Percentiles rank a stretch among this genome's conserved stretches.
phyloP scores from a whole-genome alignment of 2,113 vertebrate species.

The Protobothrops mucrosquamatus region DNA sequence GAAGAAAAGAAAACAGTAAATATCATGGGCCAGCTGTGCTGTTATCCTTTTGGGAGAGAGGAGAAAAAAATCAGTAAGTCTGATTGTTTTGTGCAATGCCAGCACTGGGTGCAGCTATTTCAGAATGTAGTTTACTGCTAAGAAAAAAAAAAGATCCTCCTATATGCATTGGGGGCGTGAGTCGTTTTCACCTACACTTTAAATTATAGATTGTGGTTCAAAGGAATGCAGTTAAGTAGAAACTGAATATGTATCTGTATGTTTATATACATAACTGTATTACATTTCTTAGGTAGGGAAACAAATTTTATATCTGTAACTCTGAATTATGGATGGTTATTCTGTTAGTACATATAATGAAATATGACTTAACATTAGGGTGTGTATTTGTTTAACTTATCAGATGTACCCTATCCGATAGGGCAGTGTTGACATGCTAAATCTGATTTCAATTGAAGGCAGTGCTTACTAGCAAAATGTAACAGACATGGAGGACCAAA shows the following conservation, averaged over 20 bases:
- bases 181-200: background rate
- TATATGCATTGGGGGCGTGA: background rate
- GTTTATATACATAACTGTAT: background rate
- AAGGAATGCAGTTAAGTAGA: constrained; percentile 22
- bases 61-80: constrained; percentile 94
- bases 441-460: constrained; percentile 16
- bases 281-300: constrained; percentile 1
- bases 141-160: background rate
- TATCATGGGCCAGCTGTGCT: constrained; percentile 96
- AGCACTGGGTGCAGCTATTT: constrained; percentile 22
- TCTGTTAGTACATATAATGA: constrained; percentile 26
- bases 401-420: background rate
- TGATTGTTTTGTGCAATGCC: constrained; percentile 6
- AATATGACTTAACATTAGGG: constrained; percentile 40
- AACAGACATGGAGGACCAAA: constrained; percentile 17
- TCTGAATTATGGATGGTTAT: constrained; percentile 21
- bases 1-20: constrained; percentile 49
- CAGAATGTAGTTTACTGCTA: constrained; percentile 27
- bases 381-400: constrained; percentile 20
- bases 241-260: constrained; percentile 9
- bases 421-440: constrained; percentile 1
- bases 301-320: constrained; percentile 14
- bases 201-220: constrained; percentile 18
- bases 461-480: background rate
- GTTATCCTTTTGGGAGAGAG: constrained; percentile 88